Evolutionary conservation across 2,113 vertebrate species (phyloP), one percentile per base, ranked within the genome.

Genomic region (Gnathonemus longibarbis): DNA sequence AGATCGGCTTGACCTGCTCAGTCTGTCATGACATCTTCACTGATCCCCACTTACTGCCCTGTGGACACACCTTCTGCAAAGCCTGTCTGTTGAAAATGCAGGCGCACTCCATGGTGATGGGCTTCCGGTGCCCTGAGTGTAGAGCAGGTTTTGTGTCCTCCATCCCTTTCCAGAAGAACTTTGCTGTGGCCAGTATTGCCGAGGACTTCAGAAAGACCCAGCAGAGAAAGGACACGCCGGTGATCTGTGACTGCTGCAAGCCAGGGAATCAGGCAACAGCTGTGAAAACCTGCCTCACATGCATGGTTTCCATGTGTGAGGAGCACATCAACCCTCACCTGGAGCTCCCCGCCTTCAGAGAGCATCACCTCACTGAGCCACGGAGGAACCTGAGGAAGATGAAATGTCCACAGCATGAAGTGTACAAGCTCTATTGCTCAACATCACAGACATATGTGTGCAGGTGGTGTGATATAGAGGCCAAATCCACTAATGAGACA

Each of bases 51-150:
- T 93, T 94, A 91, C 92, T 96, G 52, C 92, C 93, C 80, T 95
- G 95, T 62, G 94, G 95, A 15, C 95, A 95, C 94, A 94, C 92
- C 91, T 13, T 95, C 88, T 96, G 95, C 77, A 46, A 84, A 62
- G 8, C 0, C 5, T 95, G 94, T 87, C 84, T 95, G 85, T 91
- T 94, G 5, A 86, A 53, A 5, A 49, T 95, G 93, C 27, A 90
- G 17, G 90, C 87, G 15, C 91, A 93, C 53, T 17, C 88, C 52
- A 49, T 90, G 15, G 90, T 89, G 3, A 0, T 35, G 0, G 91
- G 91, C 2, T 92, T 94, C 89, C 90, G 91, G 3, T 95, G 94
- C 24, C 94, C 95, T 0, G 92, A 93, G 89, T 96, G 95, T 62
- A 93, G 93, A 89, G 35, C 86, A 0, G 0, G 46, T 2, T 92